Evolutionary conservation across 2,113 vertebrate genomes (phyloP).

Genomic region (Tinamus guttatus): DNA sequence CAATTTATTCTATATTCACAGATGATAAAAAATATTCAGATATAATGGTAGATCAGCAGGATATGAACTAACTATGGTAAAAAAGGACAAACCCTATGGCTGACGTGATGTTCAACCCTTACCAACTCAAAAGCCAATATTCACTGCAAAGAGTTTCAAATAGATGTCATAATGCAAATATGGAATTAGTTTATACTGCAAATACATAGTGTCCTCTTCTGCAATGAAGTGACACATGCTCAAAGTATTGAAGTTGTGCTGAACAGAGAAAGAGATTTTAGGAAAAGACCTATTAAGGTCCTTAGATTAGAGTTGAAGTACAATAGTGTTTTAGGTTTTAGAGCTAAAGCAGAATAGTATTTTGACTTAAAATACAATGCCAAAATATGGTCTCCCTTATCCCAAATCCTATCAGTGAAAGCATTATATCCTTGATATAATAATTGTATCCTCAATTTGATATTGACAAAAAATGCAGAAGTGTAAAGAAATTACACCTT

Average conservation of each 20-base stretch:
- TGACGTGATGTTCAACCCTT: background rate
- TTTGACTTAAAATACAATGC: background rate
- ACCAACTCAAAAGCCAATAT: background rate
- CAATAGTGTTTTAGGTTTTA: no score
- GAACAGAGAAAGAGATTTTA: conserved; percentile 43
- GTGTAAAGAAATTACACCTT: background rate
- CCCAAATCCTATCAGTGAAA: background rate
- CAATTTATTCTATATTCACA: background rate
- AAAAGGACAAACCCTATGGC: background rate
- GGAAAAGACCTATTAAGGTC: background rate
- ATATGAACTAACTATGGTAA: background rate
- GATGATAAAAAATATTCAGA: background rate
- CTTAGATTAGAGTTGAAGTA: no score
- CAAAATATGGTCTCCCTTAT: background rate
- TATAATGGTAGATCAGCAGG: background rate
- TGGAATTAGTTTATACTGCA: conserved; percentile 31
- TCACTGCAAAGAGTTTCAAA: conserved; percentile 22
- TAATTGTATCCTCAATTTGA: background rate
- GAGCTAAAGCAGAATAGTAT: no score
- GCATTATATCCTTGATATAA: background rate
- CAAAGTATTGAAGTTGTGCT: background rate
- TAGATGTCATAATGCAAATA: conserved; percentile 34
- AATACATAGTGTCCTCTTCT: conserved; percentile 57
- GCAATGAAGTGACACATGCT: conserved; percentile 51
- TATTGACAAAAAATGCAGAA: background rate